Conservation (phyloP, 2,888 invertebrate genomes). For the Hanleya hanleyi region DNA sequence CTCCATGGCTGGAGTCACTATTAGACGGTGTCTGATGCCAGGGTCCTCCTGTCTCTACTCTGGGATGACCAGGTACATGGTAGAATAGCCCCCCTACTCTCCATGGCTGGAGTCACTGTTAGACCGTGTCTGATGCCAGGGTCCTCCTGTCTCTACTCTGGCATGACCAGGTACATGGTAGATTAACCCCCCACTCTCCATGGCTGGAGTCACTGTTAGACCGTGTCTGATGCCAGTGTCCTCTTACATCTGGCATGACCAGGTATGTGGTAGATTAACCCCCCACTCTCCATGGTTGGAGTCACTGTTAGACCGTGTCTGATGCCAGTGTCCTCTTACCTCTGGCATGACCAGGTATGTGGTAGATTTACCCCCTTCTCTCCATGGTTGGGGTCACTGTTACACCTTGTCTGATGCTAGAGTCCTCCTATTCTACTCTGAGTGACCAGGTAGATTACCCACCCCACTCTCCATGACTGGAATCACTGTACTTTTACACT, state of each 20-base stretch:
- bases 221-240: constrained; percentile 52
- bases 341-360: constrained; percentile 52
- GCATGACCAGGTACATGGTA: constrained; percentile 44
- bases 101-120: constrained; percentile 64
- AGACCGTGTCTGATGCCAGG: constrained; percentile 53
- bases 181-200: no score
- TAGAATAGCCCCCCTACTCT: no score
- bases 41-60: constrained; percentile 55
- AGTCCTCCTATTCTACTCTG: constrained; percentile 56
- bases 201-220: constrained; percentile 64
- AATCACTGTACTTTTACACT: constrained; percentile 56
- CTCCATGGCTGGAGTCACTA: constrained; percentile 66
- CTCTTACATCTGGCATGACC: constrained; percentile 59
- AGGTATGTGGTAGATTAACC: no score
- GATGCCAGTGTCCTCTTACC: constrained; percentile 59
- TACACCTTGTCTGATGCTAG: constrained; percentile 54
- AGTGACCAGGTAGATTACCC: no score
- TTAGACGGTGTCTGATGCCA: constrained; percentile 53
- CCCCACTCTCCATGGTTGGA: constrained; percentile 66
- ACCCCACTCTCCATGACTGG: constrained; percentile 67
- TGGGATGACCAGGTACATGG: constrained; percentile 50
- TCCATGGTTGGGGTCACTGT: constrained; percentile 66
- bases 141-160: constrained; percentile 58
- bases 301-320: constrained; percentile 52
- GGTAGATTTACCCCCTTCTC: no score